A percentile compares a stretch with the other conserved stretches of the same genome.
Conservation (phyloP, 1,140 invertebrate species). For the Ephestia elutella region DNA sequence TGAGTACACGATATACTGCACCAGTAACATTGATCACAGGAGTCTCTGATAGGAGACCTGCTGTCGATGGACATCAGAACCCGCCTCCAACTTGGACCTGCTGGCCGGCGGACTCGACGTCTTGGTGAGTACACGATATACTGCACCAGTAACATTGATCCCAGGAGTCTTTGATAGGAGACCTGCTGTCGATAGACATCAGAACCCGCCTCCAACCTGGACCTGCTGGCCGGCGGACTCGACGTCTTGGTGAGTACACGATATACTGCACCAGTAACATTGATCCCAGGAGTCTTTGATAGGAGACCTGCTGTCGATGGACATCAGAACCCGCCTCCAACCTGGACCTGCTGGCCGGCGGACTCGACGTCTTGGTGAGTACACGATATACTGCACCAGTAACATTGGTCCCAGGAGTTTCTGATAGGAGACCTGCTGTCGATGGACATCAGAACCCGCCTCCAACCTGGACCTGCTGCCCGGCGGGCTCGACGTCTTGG, state of each 20-base stretch:
- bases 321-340: conserved; percentile 82
- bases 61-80: conserved; percentile 95
- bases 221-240: conserved; percentile 87
- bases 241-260: conserved; percentile 80
- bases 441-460: conserved; percentile 89
- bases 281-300: conserved; percentile 89
- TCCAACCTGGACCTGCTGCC: conserved; percentile 82
- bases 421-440: conserved; percentile 97
- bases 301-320: conserved; percentile 97
- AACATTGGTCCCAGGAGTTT: conserved; percentile 82
- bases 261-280: too few species aligned
- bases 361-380: conserved; percentile 85
- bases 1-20: conserved; percentile 28
- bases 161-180: conserved; percentile 95
- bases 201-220: conserved; percentile 78
- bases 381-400: too few species aligned
- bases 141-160: too few species aligned
- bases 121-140: conserved; percentile 67
- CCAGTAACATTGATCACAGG: conserved; percentile 76
- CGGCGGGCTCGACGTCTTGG: conserved; percentile 82
- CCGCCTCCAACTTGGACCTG: conserved; percentile 80
- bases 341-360: conserved; percentile 86
- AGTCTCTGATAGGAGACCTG: conserved; percentile 97
- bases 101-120: conserved; percentile 89
- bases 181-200: conserved; percentile 97